Percentiles rank a stretch among this genome's conserved stretches.
Evolutionary conservation across 1,140 invertebrate species (phyloP).

Genomic region (Bombyx mori): ASM3026992v2 NC_085129.1:7906501-7907000

Average conservation of each 20-base stretch:
- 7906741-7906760: conserved; percentile 7
- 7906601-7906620: neutral
- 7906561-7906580: too few species aligned
- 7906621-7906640: neutral
- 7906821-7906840: too few species aligned
- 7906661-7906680: neutral
- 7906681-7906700: conserved; percentile 17
- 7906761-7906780: conserved; percentile 14
- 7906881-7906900: too few species aligned
- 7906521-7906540: too few species aligned
- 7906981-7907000: conserved; percentile 46
- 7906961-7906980: conserved; percentile 45
- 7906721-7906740: conserved; percentile 17
- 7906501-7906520: too few species aligned
- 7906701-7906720: conserved; percentile 31
- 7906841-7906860: too few species aligned
- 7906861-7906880: too few species aligned
- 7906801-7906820: too few species aligned
- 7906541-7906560: too few species aligned
- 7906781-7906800: too few species aligned
- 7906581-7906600: too few species aligned
- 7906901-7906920: conserved; percentile 2
- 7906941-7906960: conserved; percentile 37
- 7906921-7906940: conserved; percentile 40
- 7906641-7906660: neutral